phyloP scores from a whole-genome alignment of 2,888 invertebrate genomes.

The Eledona agricola region DNA sequence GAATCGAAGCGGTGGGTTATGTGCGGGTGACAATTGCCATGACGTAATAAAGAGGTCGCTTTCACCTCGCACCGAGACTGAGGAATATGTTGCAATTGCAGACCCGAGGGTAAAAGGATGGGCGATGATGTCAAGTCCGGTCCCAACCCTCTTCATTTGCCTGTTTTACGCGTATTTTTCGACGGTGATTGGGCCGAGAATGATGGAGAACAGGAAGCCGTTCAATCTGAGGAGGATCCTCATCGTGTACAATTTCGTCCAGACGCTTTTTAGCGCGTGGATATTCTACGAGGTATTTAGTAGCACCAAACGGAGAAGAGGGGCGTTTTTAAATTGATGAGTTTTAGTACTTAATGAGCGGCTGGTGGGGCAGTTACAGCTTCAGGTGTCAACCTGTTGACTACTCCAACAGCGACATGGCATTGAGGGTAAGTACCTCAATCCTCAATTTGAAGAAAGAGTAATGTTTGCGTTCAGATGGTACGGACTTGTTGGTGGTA shows the following conservation, averaged over 20 bases:
- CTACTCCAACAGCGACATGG: slow-evolving; percentile 73
- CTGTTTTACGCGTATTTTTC: slow-evolving; percentile 88
- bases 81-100: slow-evolving; percentile 57
- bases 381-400: slow-evolving; percentile 84
- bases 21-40: slow-evolving; percentile 12
- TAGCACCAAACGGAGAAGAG: slow-evolving; percentile 12
- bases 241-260: slow-evolving; percentile 87
- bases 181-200: slow-evolving; percentile 80
- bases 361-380: slow-evolving; percentile 80
- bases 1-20: no score
- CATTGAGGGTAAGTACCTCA: slow-evolving; percentile 76
- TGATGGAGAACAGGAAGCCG: slow-evolving; percentile 92
- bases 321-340: slow-evolving; percentile 12
- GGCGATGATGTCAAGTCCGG: slow-evolving; percentile 93
- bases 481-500: slow-evolving; percentile 92
- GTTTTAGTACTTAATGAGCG: slow-evolving; percentile 66
- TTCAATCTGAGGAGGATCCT: slow-evolving; percentile 82
- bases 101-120: slow-evolving; percentile 90
- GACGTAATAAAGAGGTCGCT: slow-evolving; percentile 14
- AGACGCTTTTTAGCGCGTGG: slow-evolving; percentile 91
- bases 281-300: slow-evolving; percentile 84
- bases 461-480: slow-evolving; percentile 68
- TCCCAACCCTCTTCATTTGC: slow-evolving; percentile 90
- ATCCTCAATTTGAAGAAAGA: slow-evolving; percentile 55
- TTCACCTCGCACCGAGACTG: slow-evolving; percentile 4